phyloP scores from a whole-genome alignment of 2,797 vertebrate species.

The Simalia tracyae region DNA sequence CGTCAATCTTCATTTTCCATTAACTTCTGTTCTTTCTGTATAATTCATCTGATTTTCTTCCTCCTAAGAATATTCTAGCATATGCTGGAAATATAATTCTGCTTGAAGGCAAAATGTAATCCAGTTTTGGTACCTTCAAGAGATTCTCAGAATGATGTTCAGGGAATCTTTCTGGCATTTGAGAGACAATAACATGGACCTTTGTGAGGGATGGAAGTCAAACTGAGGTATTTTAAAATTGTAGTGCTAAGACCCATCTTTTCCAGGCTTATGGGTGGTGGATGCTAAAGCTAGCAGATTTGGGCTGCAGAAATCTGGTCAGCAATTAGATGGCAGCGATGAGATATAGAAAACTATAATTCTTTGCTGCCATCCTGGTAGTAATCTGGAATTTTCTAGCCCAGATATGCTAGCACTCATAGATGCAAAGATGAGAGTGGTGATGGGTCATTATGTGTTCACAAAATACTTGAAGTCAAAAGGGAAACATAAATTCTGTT shows the following conservation, averaged over 20 bases:
- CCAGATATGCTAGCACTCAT: background rate
- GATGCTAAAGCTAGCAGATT: background rate
- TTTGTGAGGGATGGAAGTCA: background rate
- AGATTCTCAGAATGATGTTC: background rate
- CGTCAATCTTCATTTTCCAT: background rate
- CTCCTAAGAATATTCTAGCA: background rate
- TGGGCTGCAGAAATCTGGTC: background rate
- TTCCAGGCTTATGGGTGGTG: background rate
- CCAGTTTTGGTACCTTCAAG: background rate
- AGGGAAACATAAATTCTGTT: background rate
- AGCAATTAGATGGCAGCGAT: background rate
- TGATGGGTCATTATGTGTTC: background rate
- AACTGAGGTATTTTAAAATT: background rate
- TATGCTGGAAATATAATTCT: background rate
- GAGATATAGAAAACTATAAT: background rate
- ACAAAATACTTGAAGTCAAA: background rate
- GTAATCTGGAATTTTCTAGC: background rate
- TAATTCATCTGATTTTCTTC: conserved; percentile 9
- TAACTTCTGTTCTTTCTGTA: background rate
- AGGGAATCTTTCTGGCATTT: background rate
- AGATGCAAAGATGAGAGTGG: background rate
- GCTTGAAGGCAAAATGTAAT: background rate
- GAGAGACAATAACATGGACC: background rate
- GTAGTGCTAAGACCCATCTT: background rate
- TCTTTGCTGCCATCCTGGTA: background rate